These are phyloP conservation scores for Argynnis bischoffii DNA, from an alignment of 2,888 invertebrate species.

Conservation along the genomic window DNA sequence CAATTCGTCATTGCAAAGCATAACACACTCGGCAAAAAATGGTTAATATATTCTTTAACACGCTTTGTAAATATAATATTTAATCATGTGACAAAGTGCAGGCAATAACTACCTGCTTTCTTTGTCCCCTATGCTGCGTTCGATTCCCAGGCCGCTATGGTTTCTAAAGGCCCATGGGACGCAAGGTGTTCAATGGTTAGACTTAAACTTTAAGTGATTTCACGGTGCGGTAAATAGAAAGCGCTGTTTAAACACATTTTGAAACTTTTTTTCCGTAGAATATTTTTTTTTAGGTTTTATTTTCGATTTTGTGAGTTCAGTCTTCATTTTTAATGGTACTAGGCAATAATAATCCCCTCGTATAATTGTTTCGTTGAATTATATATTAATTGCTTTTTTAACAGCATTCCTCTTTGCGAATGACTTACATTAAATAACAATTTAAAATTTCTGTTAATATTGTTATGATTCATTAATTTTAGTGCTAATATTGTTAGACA, in stretches of 20 bases:
- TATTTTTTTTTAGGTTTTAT: background rate
- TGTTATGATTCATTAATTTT: too few species aligned
- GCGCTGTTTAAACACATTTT: constrained; percentile 6
- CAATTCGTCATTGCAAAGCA: too few species aligned
- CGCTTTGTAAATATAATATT: constrained; percentile 23
- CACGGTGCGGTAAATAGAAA: constrained; percentile 28
- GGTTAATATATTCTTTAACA: constrained; percentile 6
- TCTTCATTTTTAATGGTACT: too few species aligned
- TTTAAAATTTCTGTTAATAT: constrained; percentile 10
- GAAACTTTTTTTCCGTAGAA: background rate
- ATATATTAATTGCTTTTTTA: background rate
- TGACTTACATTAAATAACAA: constrained; percentile 10
- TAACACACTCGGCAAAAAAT: background rate
- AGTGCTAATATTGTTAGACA: too few species aligned
- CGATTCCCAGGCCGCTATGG: constrained; percentile 45
- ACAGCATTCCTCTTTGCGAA: constrained; percentile 5
- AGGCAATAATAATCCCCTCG: too few species aligned
- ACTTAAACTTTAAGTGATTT: constrained; percentile 20
- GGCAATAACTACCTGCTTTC: constrained; percentile 47
- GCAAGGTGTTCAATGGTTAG: constrained; percentile 48
- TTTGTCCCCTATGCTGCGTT: constrained; percentile 43
- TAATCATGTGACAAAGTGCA: constrained; percentile 30
- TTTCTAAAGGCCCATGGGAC: constrained; percentile 46
- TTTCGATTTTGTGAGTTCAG: too few species aligned
- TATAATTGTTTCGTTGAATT: background rate